phyloP scores from a whole-genome alignment of 2,797 vertebrate species.

The Buphagus erythrorhynchus region DNA sequence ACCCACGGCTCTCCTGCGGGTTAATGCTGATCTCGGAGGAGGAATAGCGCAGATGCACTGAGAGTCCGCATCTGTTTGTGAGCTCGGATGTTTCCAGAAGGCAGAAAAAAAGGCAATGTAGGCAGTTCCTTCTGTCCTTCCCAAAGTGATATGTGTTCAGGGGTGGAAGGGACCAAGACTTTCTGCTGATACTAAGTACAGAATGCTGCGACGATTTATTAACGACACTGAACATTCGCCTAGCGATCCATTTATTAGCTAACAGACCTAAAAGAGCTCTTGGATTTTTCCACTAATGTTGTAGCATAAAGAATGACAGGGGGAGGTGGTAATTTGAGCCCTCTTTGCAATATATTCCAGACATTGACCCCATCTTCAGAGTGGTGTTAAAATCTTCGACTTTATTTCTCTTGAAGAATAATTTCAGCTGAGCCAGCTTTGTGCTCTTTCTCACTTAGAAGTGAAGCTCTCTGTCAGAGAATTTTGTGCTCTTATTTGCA shows the following conservation, averaged over 20 bases:
- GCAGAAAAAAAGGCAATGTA: not conserved
- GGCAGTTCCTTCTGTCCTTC: constrained; percentile 26
- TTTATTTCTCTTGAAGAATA: constrained; percentile 21
- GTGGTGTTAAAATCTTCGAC: not conserved
- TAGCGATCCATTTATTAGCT: not conserved
- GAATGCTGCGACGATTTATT: not conserved
- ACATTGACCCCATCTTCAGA: not conserved
- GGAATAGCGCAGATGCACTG: not conserved
- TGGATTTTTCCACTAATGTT: constrained; percentile 15
- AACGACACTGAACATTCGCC: not conserved
- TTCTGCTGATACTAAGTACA: constrained; percentile 15
- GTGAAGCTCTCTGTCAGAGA: not conserved
- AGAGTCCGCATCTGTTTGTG: not conserved
- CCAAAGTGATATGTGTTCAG: not conserved
- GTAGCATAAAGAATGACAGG: not conserved
- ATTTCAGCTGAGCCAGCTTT: not conserved
- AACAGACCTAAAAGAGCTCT: not conserved
- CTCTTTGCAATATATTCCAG: not conserved
- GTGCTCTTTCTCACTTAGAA: not conserved
- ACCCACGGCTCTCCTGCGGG: not conserved
- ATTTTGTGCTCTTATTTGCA: not conserved
- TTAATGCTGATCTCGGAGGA: not conserved
- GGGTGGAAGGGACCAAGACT: not conserved
- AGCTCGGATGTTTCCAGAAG: not conserved
- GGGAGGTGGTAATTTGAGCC: not conserved